Conservation (phyloP, 2,113 vertebrate species). For the Struthio camelus region DNA sequence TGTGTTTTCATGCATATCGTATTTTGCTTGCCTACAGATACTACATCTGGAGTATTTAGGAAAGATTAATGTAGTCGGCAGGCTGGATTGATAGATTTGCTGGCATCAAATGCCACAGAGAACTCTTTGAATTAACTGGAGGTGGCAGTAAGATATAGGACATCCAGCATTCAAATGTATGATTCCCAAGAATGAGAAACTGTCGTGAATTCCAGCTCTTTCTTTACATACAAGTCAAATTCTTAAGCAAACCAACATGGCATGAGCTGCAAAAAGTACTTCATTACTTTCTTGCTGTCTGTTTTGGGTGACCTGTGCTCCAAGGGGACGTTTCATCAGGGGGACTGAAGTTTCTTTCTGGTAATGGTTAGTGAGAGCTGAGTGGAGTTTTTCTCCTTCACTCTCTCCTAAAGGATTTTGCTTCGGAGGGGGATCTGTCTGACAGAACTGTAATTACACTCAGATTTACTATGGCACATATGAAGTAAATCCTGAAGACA, state of each 20-base stretch:
- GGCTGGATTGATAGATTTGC: neutral
- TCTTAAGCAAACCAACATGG: neutral
- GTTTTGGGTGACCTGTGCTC: neutral
- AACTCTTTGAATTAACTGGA: neutral
- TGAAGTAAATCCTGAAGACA: neutral
- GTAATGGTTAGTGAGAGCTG: neutral
- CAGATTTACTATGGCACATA: neutral
- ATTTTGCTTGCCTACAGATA: neutral
- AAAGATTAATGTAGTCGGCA: neutral
- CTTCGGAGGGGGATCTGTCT: neutral
- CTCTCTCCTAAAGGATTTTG: neutral
- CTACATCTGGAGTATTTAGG: neutral
- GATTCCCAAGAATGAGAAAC: slow-evolving; percentile 13
- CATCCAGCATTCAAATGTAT: neutral
- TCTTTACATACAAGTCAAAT: neutral
- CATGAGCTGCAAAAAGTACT: neutral
- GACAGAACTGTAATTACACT: neutral
- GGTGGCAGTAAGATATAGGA: neutral
- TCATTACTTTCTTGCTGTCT: neutral
- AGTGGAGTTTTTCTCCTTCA: neutral
- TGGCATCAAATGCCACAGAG: neutral
- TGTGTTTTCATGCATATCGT: neutral
- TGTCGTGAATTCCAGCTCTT: neutral
- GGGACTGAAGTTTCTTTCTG: neutral
- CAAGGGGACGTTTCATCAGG: neutral